Evolutionary conservation across 1,140 invertebrate species (phyloP), one percentile per base, ranked within the genome.

Genomic region (Gonioctena quinquepunctata): DNA sequence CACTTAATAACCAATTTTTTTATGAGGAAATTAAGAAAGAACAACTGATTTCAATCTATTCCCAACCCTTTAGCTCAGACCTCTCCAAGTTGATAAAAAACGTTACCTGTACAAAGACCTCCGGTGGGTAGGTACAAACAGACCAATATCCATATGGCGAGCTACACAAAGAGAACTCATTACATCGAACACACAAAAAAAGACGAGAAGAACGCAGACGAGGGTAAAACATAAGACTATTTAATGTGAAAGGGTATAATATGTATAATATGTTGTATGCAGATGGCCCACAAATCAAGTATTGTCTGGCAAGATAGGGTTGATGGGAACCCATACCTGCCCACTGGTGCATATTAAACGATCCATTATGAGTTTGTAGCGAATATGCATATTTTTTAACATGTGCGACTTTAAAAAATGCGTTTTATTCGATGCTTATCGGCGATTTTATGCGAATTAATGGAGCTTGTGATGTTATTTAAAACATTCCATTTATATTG

Each of bases 381-480:
- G 67, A 69, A 76, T 74, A 68, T 76, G 70, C 68, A 74, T 76
- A 70, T 66, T 62, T 73, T 71, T 62, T 61, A 59, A 68, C 63
- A 71, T 61, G 62, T 69, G 64, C 57, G 60, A 65, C 50, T 61
- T 71, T 61, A 70, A 22, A 68, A 74, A 66, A 71, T 71, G 64
- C 62, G 56, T 71, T 69, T 66, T 70, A 72, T 69, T 61, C 54
- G 75, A 76, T 76, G 56, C 63, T 74, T 76, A 76, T 76, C 72
- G 50, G 59, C 23, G 64, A 74, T 74, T 74, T 74, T 67, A 71
- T 70, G 72, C 68, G 79, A 80, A 78, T 80, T 79, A 80, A 80
- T 80, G 79, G 79, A 75, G 76, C 78, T 71, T 79, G 74, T 80
- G 77, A 80, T 80, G 75, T 80, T 78, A 77, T 78, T 80, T 79